Percentiles rank a stretch among this genome's conserved stretches.
phyloP scores from a whole-genome alignment of 2,797 vertebrate species.

The Peromyscus aztecus region DNA sequence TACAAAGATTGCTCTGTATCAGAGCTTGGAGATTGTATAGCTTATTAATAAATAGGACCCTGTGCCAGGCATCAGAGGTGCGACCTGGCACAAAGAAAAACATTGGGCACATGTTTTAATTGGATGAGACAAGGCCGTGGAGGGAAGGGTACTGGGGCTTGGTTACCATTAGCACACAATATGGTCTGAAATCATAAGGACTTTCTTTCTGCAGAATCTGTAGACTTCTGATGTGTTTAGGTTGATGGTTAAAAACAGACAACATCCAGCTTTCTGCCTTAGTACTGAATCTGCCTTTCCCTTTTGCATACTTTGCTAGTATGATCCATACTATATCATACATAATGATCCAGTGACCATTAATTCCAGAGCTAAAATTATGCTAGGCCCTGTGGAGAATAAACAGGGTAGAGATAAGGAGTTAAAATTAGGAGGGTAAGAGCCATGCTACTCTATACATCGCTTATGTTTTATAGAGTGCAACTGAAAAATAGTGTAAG shows the following conservation, averaged over 20 bases:
- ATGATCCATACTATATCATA: no score
- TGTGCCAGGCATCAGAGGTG: not conserved
- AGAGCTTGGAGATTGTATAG: not conserved
- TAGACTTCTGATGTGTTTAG: not conserved
- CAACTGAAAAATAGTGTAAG: not conserved
- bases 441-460: not conserved
- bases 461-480: not conserved
- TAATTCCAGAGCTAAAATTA: not conserved
- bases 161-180: not conserved
- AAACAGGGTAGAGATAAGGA: not conserved
- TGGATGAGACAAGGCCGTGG: not conserved
- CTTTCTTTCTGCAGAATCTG: not conserved
- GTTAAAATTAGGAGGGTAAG: not conserved
- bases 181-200: not conserved
- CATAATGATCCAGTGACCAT: not conserved
- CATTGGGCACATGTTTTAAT: not conserved
- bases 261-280: not conserved
- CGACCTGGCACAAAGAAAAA: not conserved
- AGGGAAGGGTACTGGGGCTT: not conserved
- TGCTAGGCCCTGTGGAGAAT: not conserved
- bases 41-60: not conserved
- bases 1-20: not conserved
- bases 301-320: not conserved
- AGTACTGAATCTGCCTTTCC: not conserved
- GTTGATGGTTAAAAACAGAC: not conserved